Evolutionary conservation across 2,888 invertebrate genomes (phyloP).

Genomic region (Eristalis tenax): DNA sequence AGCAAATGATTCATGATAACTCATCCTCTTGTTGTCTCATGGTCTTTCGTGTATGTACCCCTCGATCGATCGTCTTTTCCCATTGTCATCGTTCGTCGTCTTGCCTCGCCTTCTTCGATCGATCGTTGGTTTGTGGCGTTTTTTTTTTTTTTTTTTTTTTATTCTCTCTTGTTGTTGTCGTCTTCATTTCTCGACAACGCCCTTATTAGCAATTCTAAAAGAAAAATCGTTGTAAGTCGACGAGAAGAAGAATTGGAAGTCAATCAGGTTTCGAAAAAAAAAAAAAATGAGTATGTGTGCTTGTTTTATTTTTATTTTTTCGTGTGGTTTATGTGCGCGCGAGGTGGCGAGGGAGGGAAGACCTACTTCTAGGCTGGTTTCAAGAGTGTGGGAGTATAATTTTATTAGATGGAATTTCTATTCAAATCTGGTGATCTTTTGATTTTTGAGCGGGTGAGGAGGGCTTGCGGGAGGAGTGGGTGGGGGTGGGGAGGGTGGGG

Average conservation of each 20-base stretch:
- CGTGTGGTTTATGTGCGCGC: neutral
- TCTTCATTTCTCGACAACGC: slow-evolving; percentile 48
- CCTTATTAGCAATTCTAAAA: slow-evolving; percentile 66
- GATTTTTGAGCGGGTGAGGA: no score
- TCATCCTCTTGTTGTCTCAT: neutral
- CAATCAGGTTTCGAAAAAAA: neutral
- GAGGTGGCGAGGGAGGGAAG: neutral
- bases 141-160: neutral
- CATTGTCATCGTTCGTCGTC: neutral
- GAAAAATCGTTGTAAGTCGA: slow-evolving; percentile 38
- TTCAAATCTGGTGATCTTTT: neutral
- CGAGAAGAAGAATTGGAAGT: neutral
- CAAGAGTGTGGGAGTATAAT: neutral
- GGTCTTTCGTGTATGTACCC: neutral
- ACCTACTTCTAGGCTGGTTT: neutral
- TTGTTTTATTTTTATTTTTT: neutral
- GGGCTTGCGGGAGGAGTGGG: neutral
- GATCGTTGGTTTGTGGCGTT: neutral
- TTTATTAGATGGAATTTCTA: neutral
- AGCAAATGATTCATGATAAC: slow-evolving; percentile 63
- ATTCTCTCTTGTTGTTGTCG: slow-evolving; percentile 2
- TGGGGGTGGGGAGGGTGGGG: neutral
- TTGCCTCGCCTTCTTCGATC: neutral
- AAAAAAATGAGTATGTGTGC: no score
- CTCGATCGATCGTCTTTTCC: neutral